These are phyloP conservation scores for Griposia aprilina DNA, from an alignment of 2,888 invertebrate genomes.

Conservation along the genomic window DNA sequence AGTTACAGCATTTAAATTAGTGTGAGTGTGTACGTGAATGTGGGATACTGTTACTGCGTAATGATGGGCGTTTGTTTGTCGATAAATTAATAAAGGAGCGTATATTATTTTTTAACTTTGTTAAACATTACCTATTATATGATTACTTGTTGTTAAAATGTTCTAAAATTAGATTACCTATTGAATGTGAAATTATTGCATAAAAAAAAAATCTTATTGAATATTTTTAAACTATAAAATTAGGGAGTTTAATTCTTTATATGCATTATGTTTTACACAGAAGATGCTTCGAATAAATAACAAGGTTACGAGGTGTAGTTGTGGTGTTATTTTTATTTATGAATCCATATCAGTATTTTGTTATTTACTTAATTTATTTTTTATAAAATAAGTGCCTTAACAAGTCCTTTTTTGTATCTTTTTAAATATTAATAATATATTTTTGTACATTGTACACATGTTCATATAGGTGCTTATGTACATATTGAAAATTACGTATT, in stretches of 20 bases:
- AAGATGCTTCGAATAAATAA: neutral
- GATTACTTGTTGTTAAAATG: no score
- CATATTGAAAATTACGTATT: neutral
- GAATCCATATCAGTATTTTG: no score
- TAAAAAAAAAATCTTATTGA: neutral
- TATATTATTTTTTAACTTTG: neutral
- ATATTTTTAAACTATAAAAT: neutral
- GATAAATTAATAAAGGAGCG: constrained; percentile 28
- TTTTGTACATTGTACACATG: neutral
- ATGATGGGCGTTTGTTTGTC: constrained; percentile 60
- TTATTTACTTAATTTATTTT: neutral
- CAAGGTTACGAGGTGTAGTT: neutral
- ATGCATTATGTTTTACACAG: neutral
- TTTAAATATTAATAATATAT: neutral
- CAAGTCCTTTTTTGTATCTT: neutral
- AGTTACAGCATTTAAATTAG: constrained; percentile 44
- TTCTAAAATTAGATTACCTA: neutral
- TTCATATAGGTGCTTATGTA: neutral
- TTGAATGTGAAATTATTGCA: neutral
- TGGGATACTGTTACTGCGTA: constrained; percentile 68
- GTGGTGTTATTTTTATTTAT: no score
- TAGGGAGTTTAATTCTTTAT: neutral
- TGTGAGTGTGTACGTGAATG: constrained; percentile 68
- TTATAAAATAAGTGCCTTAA: neutral
- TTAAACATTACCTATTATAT: neutral